Conservation (phyloP, 2,113 vertebrate species). For the Sylvietta virens region DNA sequence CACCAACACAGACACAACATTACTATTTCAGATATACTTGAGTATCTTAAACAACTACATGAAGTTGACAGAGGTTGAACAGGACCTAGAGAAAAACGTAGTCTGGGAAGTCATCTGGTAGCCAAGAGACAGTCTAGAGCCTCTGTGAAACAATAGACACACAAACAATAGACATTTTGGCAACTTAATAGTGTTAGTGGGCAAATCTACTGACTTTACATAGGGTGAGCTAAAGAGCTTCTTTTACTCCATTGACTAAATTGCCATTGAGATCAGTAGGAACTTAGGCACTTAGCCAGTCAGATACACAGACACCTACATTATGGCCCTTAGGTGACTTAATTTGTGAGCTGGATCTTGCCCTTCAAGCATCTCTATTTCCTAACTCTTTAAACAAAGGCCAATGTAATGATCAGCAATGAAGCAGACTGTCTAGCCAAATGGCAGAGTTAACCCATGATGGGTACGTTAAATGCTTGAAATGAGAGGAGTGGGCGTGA, state of each 20-base stretch:
- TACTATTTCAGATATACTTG: not conserved
- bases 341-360: not conserved
- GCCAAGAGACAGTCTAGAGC: not conserved
- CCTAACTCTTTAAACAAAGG: not conserved
- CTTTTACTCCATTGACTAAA: not conserved
- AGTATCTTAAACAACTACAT: not conserved
- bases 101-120: not conserved
- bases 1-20: not conserved
- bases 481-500: not conserved
- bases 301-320: not conserved
- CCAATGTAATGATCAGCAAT: not conserved
- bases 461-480: not conserved
- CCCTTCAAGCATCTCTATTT: not conserved
- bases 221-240: not conserved
- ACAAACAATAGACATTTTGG: not conserved
- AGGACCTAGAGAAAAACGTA: not conserved
- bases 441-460: not conserved
- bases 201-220: not conserved
- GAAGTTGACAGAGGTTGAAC: not conserved
- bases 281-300: not conserved
- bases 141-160: not conserved
- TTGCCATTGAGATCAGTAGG: not conserved
- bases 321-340: not conserved
- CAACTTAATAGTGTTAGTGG: not conserved
- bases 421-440: not conserved